A percentile compares a stretch with the other conserved stretches of the same genome.
Evolutionary conservation across 2,888 invertebrate genomes (phyloP).

Genomic region (Clistopyga incitator): DNA sequence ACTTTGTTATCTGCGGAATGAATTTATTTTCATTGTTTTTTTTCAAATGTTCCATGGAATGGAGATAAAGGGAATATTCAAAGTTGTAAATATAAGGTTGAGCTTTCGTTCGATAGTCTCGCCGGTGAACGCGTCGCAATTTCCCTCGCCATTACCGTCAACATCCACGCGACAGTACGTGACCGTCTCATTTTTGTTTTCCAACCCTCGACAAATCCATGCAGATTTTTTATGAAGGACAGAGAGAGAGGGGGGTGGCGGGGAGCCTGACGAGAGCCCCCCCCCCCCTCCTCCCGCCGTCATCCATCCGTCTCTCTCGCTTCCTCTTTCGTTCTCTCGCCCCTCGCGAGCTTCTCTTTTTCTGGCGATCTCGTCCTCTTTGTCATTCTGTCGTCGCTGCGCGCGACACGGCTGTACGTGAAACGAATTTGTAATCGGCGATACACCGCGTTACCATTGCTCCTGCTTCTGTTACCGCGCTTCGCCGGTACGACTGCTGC

Average conservation of each 20-base stretch:
- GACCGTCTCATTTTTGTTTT: conserved; percentile 60
- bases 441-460: conserved; percentile 58
- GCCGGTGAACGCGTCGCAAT: conserved; percentile 61
- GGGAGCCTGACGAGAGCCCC: conserved; percentile 29
- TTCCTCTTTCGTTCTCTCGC: conserved; percentile 63
- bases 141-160: conserved; percentile 67
- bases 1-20: too few species aligned
- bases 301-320: conserved; percentile 50
- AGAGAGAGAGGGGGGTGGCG: conserved; percentile 14
- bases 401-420: conserved; percentile 77
- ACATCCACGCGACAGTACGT: conserved; percentile 65
- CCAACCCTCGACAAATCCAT: conserved; percentile 74
- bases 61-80: conserved; percentile 6
- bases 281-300: conserved; percentile 34
- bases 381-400: conserved; percentile 80
- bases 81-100: conserved; percentile 7
- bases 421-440: conserved; percentile 80
- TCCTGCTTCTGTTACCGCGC: conserved; percentile 50
- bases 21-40: background rate
- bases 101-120: conserved; percentile 57
- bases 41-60: background rate
- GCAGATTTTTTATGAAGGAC: conserved; percentile 80
- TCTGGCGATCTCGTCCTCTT: conserved; percentile 71
- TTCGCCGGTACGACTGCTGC: conserved; percentile 32
- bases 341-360: conserved; percentile 46